Base-by-base conservation (phyloP, 2,888 invertebrate genomes). In the Bembecia ichneumoniformis region DNA sequence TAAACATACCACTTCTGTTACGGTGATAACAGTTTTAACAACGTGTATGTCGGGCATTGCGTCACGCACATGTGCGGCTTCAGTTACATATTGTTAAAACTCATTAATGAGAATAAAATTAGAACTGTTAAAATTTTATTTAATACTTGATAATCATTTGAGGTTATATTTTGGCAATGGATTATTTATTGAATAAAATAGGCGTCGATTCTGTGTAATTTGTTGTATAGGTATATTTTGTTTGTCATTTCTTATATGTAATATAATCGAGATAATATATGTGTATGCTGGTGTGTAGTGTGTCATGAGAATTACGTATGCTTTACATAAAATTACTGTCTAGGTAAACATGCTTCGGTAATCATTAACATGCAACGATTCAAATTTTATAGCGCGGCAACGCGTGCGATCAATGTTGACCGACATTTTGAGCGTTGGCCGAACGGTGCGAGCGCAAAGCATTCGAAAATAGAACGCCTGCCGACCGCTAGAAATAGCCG, bases 381-480 rank as follows among this genome's bases (percentile, higher is more conserved):
- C 57, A 70, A 66, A 71, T n/a, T 28, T 28, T 28, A 28, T 28
- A 71, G 66, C 65, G 67, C n/a, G 66, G 60, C 66, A 71, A 68
- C 64, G 62, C 65, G 59, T 58, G 58, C 62, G 59, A 65, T 68
- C 65, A 74, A 69, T 70, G 70, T 61, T 80, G 81, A 81, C 81
- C 81, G 83, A 83, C 74, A 77, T 82, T 64, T 74, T 68, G 73
- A 64, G 68, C 68, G 64, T 71, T 71, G 68, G 68, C 65, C 65
- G 59, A 71, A 65, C 69, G 76, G 79, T 81, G 81, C 86, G 82
- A 79, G 82, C 82, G 82, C 83, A 78, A 71, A 72, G 64, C 66
- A 62, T 66, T 70, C 74, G 53, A 71, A 82, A 84, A 86, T 86
- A 86, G 83, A 81, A 71, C 71, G 68, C 72, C 74, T 74, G 71